Percentiles rank a stretch among this genome's conserved stretches.
phyloP scores from a whole-genome alignment of 1,140 invertebrate species.

The Arion vulgaris region DNA sequence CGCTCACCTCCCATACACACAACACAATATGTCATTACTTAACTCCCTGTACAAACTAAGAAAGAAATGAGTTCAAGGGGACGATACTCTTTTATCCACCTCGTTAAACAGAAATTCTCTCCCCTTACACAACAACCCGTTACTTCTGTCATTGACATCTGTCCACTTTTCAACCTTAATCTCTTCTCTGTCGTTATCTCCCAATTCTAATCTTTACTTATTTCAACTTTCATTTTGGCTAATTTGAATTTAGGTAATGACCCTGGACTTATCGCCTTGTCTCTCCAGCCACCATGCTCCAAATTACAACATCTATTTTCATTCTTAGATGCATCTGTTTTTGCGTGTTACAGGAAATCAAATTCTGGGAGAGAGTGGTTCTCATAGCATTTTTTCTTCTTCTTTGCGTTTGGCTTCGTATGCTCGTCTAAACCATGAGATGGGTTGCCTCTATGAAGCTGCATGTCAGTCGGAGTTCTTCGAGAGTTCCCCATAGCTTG shows the following conservation, averaged over 20 bases:
- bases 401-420: too few relatives aligned
- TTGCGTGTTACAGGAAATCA: too few relatives aligned
- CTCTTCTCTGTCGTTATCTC: slow-evolving; percentile 8
- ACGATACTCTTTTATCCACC: neutral
- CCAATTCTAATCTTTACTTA: neutral
- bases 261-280: neutral
- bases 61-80: neutral
- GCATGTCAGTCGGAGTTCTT: too few relatives aligned
- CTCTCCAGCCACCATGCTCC: neutral
- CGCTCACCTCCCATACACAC: too few relatives aligned
- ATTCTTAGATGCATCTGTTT: too few relatives aligned
- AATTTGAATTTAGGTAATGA: neutral
- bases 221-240: neutral
- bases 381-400: too few relatives aligned
- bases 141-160: neutral
- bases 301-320: too few relatives aligned
- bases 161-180: neutral
- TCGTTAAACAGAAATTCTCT: neutral
- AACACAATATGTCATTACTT: neutral
- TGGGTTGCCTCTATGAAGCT: too few relatives aligned
- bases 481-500: too few relatives aligned
- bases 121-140: neutral
- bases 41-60: neutral
- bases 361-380: too few relatives aligned
- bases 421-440: too few relatives aligned